Evolutionary conservation across 1,140 invertebrate species (phyloP), one percentile per base, ranked within the genome.

Genomic region (Pectinophora gossypiella): DNA sequence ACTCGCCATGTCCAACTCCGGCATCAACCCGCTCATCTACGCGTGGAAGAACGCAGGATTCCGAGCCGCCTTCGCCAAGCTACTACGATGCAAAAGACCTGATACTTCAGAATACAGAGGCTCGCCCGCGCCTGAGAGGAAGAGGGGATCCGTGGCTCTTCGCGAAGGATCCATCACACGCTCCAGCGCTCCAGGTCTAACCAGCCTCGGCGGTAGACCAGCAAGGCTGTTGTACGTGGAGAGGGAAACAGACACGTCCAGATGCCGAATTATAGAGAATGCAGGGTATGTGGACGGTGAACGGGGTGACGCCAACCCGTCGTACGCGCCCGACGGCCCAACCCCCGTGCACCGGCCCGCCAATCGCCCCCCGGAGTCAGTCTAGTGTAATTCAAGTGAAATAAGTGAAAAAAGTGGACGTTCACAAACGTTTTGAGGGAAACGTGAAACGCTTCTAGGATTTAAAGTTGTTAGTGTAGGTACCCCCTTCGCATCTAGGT

Each of bases 21-120:
- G 91, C 4, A 90, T 95, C 48, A 95, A 95, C 76, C 94, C 94
- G 1, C 77, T 95, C 12, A 94, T 95, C 60, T 95, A 95, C 76
- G 93, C 93, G 9, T 95, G 94, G 94, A 95, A 95, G 76, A 95
- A 94, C 68, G 86, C 89, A 4, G 93, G 91, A 40, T 94, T 94
- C 61, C 90, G 93, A 5, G 89, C 89, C 19, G 91, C 93, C 1
- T 94, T 94, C 64, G 84, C 88, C 13, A 90, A 89, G 42, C 82
- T 94, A 2, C 72, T 94, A 1, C 88, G 89, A 12, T 93, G 93
- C 65, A 90, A 90, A 53, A 85, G 88, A 27, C 90, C 91, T 0
- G 88, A 91, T 60, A 77, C 79, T 3, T 85, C 84, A 0, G 86
- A 88, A 51, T 88, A 87, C 53, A 62, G 85, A 46, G 81, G 85